Percentiles rank a stretch among this genome's conserved stretches.
Conservation (phyloP, 2,797 vertebrate genomes). For the Coreius guichenoti region DNA sequence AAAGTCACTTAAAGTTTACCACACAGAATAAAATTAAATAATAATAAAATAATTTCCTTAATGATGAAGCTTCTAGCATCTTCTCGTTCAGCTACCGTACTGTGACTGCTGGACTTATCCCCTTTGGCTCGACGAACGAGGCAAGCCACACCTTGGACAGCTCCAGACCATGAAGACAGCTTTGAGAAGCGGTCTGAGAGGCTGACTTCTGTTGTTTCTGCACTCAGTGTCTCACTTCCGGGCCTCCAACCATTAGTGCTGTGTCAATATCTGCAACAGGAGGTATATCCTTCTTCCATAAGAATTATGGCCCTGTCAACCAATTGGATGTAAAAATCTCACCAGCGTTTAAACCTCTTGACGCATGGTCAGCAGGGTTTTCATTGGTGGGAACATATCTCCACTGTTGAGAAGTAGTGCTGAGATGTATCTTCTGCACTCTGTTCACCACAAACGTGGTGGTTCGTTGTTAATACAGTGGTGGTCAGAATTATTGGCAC, state of each 20-base stretch:
- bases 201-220: not conserved
- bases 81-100: constrained; percentile 4
- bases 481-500: too few species aligned
- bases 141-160: not conserved
- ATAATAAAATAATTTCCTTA: too few species aligned
- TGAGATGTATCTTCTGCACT: constrained; percentile 26
- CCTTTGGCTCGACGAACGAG: not conserved
- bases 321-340: constrained; percentile 9
- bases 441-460: constrained; percentile 12
- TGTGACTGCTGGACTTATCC: not conserved
- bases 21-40: too few species aligned
- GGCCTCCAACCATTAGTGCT: not conserved
- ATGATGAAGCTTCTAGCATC: not conserved
- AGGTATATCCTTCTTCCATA: not conserved
- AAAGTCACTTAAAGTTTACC: too few species aligned
- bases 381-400: constrained; percentile 1
- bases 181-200: not conserved
- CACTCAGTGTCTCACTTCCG: not conserved
- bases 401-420: constrained; percentile 13
- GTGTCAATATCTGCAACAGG: not conserved
- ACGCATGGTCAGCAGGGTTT: constrained; percentile 2
- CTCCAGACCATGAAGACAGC: constrained; percentile 11
- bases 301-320: constrained; percentile 7
- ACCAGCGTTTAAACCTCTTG: not conserved
- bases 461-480: not conserved